These are phyloP conservation scores for Trimorus sp. DNA, from an alignment of 2,888 invertebrate genomes.

Conservation along the genomic window DNA sequence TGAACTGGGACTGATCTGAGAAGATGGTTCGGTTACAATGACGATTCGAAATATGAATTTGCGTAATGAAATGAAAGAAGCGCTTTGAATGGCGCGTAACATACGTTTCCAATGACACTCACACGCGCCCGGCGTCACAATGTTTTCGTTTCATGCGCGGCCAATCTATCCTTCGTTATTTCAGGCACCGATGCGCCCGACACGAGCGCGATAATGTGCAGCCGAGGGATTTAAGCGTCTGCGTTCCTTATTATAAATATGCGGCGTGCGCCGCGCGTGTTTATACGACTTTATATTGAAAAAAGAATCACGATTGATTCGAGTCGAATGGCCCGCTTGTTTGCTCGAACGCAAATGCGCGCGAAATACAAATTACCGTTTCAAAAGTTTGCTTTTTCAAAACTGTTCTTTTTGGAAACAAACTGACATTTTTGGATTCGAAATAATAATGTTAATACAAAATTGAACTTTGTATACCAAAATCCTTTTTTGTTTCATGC, in stretches of 20 bases:
- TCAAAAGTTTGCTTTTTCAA: too few relatives aligned
- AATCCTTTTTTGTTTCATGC: too few relatives aligned
- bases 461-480: too few relatives aligned
- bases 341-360: background rate
- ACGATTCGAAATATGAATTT: conserved; percentile 47
- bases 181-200: conserved; percentile 65
- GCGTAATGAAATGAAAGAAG: conserved; percentile 57
- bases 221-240: conserved; percentile 70
- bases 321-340: conserved; percentile 12
- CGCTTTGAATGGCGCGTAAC: conserved; percentile 29
- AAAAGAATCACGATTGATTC: conserved; percentile 36
- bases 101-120: conserved; percentile 57
- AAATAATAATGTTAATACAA: too few relatives aligned
- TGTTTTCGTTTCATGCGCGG: conserved; percentile 61
- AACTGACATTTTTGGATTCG: too few relatives aligned
- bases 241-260: conserved; percentile 71
- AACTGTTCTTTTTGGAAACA: too few relatives aligned
- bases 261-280: conserved; percentile 41
- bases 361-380: too few relatives aligned
- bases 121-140: conserved; percentile 23
- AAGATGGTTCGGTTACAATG: background rate
- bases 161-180: conserved; percentile 67
- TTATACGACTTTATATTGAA: conserved; percentile 38
- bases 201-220: conserved; percentile 67
- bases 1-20: too few relatives aligned